Evolutionary conservation across 2,888 invertebrate genomes (phyloP), one percentile per base, ranked within the genome.

Genomic region (Hirtodrosophila histrioides): DNA sequence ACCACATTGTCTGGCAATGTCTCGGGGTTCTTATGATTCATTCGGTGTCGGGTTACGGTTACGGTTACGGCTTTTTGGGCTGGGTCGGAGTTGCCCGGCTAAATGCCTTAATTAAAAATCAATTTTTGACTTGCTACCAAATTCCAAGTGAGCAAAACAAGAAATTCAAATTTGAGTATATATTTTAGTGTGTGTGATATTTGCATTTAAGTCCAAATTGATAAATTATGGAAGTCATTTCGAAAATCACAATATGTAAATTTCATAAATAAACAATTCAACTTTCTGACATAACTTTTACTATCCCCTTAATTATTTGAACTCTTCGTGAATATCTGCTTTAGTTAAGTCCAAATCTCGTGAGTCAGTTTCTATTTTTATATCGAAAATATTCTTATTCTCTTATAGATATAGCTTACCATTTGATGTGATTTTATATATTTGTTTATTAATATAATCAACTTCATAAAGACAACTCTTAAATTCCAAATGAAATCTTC

Each of bases 101-200:
- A 87, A 82, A 88, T 72, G 78, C 82, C 83, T 86, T 85, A 79
- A 86, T 86, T 86, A 88, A 87, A 88, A 88, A 75, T 77, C 86
- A 70, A 87, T 85, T 88, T 85, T 39, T 64, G 49, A 64, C 71
- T 64, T 72, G 87, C 86, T 88, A 81, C 89, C 88, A 85, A 78
- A 74, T 76, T 77, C 75, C 66, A 77, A 54, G 10, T 29, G 46
- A 31, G 35, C 53, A 40, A 48, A 58, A 69, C 62, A 58, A 75
- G 36, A 64, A 58, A 70, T n/a, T 11, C 8, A 36, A 9, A 50
- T 54, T 50, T 23, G 17, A 46, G 51, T 60, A 44, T 57, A 17
- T 12, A 24, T 41, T 11, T 43, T 50, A n/a, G 23, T 29, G 36
- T 27, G 41, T 39, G 6, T 29, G 27, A 24, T 46, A 57, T 67